Evolutionary conservation across 2,113 vertebrate species (phyloP).

Genomic region (Sylvia atricapilla): DNA sequence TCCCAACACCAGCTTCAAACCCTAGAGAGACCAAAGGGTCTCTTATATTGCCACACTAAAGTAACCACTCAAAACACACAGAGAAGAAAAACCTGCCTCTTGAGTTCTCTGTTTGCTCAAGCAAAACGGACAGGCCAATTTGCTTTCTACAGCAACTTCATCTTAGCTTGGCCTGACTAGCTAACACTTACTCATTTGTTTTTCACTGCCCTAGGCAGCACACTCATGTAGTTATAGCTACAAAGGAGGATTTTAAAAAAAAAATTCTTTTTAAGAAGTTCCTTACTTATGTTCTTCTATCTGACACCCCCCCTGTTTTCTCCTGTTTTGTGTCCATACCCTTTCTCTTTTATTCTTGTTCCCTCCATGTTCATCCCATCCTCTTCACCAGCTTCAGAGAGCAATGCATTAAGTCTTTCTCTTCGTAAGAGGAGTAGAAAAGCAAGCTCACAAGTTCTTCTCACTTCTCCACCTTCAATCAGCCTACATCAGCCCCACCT

Average conservation of each 20-base stretch:
- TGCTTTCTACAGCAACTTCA: neutral
- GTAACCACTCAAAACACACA: constrained; percentile 21
- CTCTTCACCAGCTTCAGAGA: neutral
- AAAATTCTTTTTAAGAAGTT: neutral
- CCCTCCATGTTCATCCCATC: neutral
- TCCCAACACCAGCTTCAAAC: neutral
- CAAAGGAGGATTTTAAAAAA: neutral
- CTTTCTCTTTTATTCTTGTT: neutral
- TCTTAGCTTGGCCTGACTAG: neutral
- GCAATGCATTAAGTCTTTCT: neutral
- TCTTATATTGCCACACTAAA: constrained; percentile 7
- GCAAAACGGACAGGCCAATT: neutral
- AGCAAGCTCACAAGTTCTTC: no score
- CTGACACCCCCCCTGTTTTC: neutral
- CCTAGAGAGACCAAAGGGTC: constrained; percentile 1
- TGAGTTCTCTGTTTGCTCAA: neutral
- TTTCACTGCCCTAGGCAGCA: neutral
- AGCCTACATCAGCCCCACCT: neutral
- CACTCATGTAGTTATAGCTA: neutral
- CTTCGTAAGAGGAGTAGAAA: no score
- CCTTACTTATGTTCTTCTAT: neutral
- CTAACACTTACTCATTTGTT: neutral
- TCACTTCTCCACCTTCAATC: neutral
- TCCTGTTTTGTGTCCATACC: neutral
- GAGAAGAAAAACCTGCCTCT: neutral